phyloP scores from a whole-genome alignment of 1,140 invertebrate genomes.

The Amyelois transitella region DNA sequence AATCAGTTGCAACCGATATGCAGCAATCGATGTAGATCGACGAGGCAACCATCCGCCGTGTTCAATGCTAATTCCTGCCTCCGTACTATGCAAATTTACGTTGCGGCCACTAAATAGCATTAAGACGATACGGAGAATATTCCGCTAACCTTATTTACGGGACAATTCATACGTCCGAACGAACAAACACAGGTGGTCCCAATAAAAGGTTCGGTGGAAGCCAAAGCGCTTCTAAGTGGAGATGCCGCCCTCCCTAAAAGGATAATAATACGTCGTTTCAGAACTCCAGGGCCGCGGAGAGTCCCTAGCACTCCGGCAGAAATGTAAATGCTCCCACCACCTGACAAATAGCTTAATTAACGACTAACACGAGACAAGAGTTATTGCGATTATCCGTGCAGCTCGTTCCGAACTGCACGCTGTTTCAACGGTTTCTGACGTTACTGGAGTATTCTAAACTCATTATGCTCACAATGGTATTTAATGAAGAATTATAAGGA shows the following conservation, averaged over 20 bases:
- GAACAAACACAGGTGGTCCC: constrained; percentile 68
- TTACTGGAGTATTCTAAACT: neutral
- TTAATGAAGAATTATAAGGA: neutral
- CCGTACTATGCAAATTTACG: constrained; percentile 49
- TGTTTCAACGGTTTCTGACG: neutral
- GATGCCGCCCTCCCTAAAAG: constrained; percentile 71
- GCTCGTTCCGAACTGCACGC: constrained; percentile 26
- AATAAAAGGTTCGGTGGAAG: constrained; percentile 62
- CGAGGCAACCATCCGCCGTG: constrained; percentile 16
- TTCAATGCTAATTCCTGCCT: constrained; percentile 54
- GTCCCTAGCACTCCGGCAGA: constrained; percentile 52
- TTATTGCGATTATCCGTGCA: constrained; percentile 62
- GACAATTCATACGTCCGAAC: constrained; percentile 69
- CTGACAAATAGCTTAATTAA: constrained; percentile 75
- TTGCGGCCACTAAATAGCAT: constrained; percentile 52
- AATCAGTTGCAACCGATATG: constrained; percentile 15
- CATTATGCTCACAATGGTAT: neutral
- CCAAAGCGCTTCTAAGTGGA: constrained; percentile 47
- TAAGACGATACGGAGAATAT: constrained; percentile 50
- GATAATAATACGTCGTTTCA: constrained; percentile 72
- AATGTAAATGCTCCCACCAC: constrained; percentile 66
- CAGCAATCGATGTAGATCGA: constrained; percentile 29
- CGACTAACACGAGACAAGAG: constrained; percentile 59
- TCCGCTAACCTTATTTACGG: constrained; percentile 69
- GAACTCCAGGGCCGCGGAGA: constrained; percentile 42